Base-by-base conservation (phyloP, 2,113 vertebrate species). In the Boulengeromyrus knoepffleri region DNA sequence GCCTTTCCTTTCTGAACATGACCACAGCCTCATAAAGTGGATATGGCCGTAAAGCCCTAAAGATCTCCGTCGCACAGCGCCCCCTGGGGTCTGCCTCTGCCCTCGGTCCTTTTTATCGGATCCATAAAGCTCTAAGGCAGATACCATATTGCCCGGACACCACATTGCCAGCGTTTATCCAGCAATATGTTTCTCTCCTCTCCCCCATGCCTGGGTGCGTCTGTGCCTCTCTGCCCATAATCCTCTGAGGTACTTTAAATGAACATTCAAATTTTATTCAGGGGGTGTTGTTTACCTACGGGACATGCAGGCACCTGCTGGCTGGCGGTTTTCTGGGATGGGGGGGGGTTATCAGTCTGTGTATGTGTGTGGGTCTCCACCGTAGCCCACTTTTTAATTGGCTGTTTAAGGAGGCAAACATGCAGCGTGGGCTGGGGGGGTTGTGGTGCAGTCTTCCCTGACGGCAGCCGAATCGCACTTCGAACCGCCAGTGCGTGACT, bases 231-330 rank as follows among this genome's bases (percentile, higher is more conserved):
- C 31, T 3, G 17, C 45, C 39, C 42, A 49, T 77, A 50, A 74
- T 77, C 62, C 27, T 47, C 66, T 17, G 47, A 77, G 66, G 8
- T 70, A 42, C 88, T 46, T 50, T 89, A 46, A 17, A 46, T 88
- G 62, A 66, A 88, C 58, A 88, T 88, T 89, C 42, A 89, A 36
- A 47, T 77, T 88, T 77, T 77, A 77, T 49, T 85, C 45, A 15
- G 27, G 27, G 70, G 36, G 70, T 47, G 46, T 58, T 88, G n/a
- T 88, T 49, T 53, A 50, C 49, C 27, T 31, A 50, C 24, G 36
- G 83, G 27, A 70, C 31, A 45, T 6, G 1, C 39, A 45, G 58
- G 27, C 49, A 87, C 85, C 84, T 85, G 84, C 45, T 85, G 45
- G 62, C 45, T 10, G 45, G 1, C 24, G 24, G 19, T 10, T 42